Conservation (phyloP, 2,888 invertebrate species). For the Saturnia japonica region DNA sequence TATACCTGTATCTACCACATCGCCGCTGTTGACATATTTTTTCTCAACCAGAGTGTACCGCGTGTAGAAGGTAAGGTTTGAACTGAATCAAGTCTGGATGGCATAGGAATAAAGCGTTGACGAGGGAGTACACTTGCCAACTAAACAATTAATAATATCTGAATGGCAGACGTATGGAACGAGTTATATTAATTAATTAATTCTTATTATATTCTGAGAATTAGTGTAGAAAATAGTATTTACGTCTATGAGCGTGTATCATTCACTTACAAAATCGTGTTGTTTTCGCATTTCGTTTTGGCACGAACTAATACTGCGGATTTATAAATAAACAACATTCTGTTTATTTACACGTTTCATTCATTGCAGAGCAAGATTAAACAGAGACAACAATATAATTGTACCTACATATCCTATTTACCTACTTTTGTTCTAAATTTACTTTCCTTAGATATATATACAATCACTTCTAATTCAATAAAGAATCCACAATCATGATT, state of each 20-base stretch:
- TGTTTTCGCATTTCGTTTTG: background rate
- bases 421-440: background rate
- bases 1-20: background rate
- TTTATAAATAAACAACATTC: slow-evolving; percentile 3
- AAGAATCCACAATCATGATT: background rate
- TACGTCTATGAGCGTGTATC: background rate
- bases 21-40: too few relatives aligned
- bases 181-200: too few relatives aligned
- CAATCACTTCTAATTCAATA: too few relatives aligned
- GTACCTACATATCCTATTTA: background rate
- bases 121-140: too few relatives aligned
- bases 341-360: slow-evolving; percentile 2
- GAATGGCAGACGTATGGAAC: too few relatives aligned
- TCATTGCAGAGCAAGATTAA: background rate
- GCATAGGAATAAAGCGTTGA: too few relatives aligned
- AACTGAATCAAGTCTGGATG: too few relatives aligned
- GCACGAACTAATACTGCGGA: background rate
- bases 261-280: background rate
- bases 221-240: background rate
- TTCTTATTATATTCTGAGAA: too few relatives aligned
- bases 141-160: too few relatives aligned
- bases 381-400: background rate
- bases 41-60: too few relatives aligned
- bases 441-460: background rate
- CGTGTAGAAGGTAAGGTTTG: too few relatives aligned